Evolutionary conservation across 1,140 invertebrate genomes (phyloP).

Genomic region (Akabosia matsudoensis): DNA sequence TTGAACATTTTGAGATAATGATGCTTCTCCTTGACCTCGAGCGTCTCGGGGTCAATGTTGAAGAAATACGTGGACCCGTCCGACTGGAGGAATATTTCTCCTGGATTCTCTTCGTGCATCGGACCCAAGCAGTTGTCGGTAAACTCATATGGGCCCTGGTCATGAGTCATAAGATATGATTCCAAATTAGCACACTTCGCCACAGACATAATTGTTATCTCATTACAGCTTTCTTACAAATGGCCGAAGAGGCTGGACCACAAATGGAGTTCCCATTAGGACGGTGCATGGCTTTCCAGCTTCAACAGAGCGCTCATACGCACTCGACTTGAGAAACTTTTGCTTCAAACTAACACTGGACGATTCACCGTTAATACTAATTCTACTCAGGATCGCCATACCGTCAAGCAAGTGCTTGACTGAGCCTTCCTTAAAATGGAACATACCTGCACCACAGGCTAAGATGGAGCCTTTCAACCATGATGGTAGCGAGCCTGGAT

Average conservation of each 20-base stretch:
- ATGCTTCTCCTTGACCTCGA: neutral
- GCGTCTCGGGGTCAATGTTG: neutral
- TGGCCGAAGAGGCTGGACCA: neutral
- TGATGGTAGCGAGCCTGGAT: neutral
- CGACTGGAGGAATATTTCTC: conserved; percentile 3
- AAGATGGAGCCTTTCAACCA: neutral
- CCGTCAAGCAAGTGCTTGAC: neutral
- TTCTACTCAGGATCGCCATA: neutral
- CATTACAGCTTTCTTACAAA: neutral
- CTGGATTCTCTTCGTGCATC: neutral
- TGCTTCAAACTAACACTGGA: neutral
- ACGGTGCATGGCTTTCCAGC: neutral
- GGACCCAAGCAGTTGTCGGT: conserved; percentile 16
- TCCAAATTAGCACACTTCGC: neutral
- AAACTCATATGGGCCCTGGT: conserved; percentile 15
- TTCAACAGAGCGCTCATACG: neutral
- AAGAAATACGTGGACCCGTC: conserved; percentile 11
- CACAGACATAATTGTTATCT: neutral
- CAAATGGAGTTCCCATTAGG: neutral
- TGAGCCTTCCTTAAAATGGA: conserved; percentile 1
- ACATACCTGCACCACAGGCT: neutral
- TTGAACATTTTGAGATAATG: conserved; percentile 20
- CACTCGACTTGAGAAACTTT: neutral
- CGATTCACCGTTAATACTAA: neutral
- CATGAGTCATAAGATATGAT: neutral